Evolutionary conservation across 1,140 invertebrate genomes (phyloP).

Genomic region (Lepidurus apus): DNA sequence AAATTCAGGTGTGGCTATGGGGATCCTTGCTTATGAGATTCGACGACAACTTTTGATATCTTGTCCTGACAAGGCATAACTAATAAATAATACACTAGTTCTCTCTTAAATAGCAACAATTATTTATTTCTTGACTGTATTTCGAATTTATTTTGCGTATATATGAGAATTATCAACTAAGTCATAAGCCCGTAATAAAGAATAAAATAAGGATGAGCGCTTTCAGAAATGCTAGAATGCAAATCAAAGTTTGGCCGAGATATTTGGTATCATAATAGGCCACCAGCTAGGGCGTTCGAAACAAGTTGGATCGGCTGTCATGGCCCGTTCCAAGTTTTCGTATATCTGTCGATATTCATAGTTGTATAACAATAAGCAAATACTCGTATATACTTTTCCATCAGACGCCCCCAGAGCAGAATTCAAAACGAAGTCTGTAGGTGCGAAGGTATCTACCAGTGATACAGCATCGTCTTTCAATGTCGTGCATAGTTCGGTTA

Average conservation of each 20-base stretch:
- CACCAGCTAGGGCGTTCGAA: slow-evolving; percentile 1
- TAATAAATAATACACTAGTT: not conserved
- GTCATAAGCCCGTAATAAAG: too few species aligned
- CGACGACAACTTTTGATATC: slow-evolving; percentile 55
- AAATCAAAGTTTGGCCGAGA: not conserved
- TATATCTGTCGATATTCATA: not conserved
- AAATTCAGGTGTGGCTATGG: slow-evolving; percentile 72
- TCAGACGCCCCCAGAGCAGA: slow-evolving; percentile 71
- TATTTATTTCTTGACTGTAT: too few species aligned
- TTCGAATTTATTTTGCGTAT: too few species aligned
- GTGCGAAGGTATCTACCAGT: slow-evolving; percentile 77
- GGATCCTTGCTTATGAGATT: slow-evolving; percentile 79
- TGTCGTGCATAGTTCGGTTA: slow-evolving; percentile 57
- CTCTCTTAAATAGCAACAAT: too few species aligned
- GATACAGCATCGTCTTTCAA: slow-evolving; percentile 67
- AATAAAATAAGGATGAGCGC: too few species aligned
- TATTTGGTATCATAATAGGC: not conserved
- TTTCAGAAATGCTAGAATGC: not conserved
- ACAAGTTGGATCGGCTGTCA: not conserved
- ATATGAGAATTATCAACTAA: too few species aligned
- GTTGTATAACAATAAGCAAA: slow-evolving; percentile 26
- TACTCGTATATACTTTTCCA: slow-evolving; percentile 66
- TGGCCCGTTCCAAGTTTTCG: not conserved
- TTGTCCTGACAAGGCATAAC: not conserved
- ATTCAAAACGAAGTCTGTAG: slow-evolving; percentile 78